phyloP scores from a whole-genome alignment of 2,113 vertebrate genomes.

The Gorsachius goisagi region DNA sequence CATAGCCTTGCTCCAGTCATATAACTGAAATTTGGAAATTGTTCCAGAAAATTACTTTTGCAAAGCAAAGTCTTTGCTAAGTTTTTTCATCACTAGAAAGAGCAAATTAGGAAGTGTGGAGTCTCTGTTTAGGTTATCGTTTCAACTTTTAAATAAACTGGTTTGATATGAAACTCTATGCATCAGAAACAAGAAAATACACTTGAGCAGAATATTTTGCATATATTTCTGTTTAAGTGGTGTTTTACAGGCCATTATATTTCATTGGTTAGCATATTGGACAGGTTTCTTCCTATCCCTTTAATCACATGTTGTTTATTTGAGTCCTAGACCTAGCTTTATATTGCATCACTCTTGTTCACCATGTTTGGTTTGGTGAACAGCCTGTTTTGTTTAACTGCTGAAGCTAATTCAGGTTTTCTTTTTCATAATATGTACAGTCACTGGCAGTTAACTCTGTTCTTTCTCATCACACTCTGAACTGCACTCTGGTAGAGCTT shows the following conservation, averaged over 20 bases:
- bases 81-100: neutral
- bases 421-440: neutral
- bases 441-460: neutral
- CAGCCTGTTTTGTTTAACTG: neutral
- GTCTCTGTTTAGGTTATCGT: neutral
- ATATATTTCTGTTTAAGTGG: neutral
- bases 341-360: neutral
- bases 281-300: neutral
- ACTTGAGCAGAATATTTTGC: neutral
- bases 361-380: neutral
- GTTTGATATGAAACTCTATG: neutral
- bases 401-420: neutral
- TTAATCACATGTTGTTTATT: neutral
- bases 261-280: neutral
- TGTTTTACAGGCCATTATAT: neutral
- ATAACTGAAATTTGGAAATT: neutral
- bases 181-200: neutral
- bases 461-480: neutral
- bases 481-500: neutral
- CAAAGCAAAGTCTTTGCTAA: neutral
- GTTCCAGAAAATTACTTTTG: neutral
- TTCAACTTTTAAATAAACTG: neutral
- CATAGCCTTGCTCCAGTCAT: neutral
- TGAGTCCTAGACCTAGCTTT: neutral
- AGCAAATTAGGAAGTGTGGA: neutral